Evolutionary conservation across 1,140 invertebrate genomes (phyloP).

Genomic region (Drosophila sucinea): DNA sequence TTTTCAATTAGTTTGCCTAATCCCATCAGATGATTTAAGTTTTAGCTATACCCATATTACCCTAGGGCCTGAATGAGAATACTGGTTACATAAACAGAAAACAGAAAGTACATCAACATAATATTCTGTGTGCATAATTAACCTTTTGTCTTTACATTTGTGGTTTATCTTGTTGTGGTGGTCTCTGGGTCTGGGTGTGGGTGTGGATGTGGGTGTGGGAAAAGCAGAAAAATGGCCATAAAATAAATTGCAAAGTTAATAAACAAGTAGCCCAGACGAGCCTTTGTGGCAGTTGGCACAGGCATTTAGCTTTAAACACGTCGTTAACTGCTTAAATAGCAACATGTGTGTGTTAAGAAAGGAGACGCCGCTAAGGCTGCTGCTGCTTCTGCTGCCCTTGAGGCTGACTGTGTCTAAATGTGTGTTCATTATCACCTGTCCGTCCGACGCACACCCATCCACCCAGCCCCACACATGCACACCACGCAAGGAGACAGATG

Average conservation of each 20-base stretch:
- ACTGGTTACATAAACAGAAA: not conserved
- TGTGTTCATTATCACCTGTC: slow-evolving; percentile 77
- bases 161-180: slow-evolving; percentile 20
- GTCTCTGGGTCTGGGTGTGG: not conserved
- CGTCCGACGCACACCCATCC: slow-evolving; percentile 27
- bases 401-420: slow-evolving; percentile 44
- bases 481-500: slow-evolving; percentile 12
- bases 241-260: slow-evolving; percentile 80
- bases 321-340: slow-evolving; percentile 79
- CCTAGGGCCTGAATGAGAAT: no score
- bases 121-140: slow-evolving; percentile 29
- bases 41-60: no score
- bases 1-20: no score
- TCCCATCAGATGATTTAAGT: no score
- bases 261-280: slow-evolving; percentile 61
- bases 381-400: slow-evolving; percentile 1
- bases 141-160: slow-evolving; percentile 40
- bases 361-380: slow-evolving; percentile 11
- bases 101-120: slow-evolving; percentile 8
- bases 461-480: not conserved
- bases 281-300: slow-evolving; percentile 51
- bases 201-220: not conserved
- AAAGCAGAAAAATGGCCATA: slow-evolving; percentile 46
- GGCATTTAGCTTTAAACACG: slow-evolving; percentile 76
- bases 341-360: slow-evolving; percentile 57